Evolutionary conservation across 1,140 invertebrate genomes (phyloP).

Genomic region (Drosophila bipectinata): DNA sequence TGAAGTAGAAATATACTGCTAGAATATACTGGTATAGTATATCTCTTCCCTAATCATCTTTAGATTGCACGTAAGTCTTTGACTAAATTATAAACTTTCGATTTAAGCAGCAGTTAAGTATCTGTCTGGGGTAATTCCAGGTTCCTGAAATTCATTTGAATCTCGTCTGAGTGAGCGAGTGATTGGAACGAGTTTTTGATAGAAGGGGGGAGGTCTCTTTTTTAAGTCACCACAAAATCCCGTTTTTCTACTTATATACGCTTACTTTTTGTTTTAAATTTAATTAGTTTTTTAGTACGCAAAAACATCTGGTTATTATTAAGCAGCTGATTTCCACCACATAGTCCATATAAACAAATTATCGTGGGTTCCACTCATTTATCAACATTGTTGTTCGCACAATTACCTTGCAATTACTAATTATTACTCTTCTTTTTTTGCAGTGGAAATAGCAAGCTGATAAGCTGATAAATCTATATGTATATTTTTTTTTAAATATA

Average conservation of each 20-base stretch:
- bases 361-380: background rate
- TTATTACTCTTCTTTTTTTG: background rate
- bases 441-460: constrained; percentile 5
- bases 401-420: constrained; percentile 1
- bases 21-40: background rate
- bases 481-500: background rate
- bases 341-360: constrained; percentile 10
- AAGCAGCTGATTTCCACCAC: constrained; percentile 3
- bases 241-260: constrained; percentile 24
- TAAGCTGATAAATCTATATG: constrained; percentile 15
- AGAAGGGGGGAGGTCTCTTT: no score
- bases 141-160: constrained; percentile 38
- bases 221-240: constrained; percentile 6
- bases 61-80: background rate
- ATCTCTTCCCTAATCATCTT: background rate
- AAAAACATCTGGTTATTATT: constrained; percentile 30
- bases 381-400: background rate
- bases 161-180: constrained; percentile 15
- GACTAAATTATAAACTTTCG: constrained; percentile 16
- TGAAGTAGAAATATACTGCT: background rate
- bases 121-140: constrained; percentile 22
- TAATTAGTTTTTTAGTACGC: constrained; percentile 20
- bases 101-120: constrained; percentile 25
- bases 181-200: constrained; percentile 33
- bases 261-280: constrained; percentile 14